Percentiles rank a stretch among this genome's conserved stretches.
phyloP scores from a whole-genome alignment of 2,888 invertebrate species.

The Anodontia alba region DNA sequence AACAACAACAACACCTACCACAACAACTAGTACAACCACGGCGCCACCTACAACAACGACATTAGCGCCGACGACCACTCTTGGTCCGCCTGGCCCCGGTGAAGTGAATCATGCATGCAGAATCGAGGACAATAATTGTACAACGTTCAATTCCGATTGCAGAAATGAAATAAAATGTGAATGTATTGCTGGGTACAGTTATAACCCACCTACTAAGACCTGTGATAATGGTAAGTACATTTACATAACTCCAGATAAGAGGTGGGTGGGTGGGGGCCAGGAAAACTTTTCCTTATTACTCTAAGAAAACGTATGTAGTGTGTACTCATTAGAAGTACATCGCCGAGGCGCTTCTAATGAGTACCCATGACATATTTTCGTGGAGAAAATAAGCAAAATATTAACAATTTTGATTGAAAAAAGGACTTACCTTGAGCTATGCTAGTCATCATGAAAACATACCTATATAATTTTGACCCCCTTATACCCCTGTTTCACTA shows the following conservation, averaged over 20 bases:
- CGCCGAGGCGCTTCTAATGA: no score
- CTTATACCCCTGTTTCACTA: neutral
- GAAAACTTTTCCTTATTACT: no score
- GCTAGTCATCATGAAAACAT: no score
- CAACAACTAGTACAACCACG: slow-evolving; percentile 1
- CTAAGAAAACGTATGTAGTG: no score
- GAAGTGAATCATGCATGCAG: neutral
- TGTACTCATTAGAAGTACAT: no score
- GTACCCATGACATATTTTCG: no score
- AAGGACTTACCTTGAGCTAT: no score
- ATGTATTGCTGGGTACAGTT: slow-evolving; percentile 17
- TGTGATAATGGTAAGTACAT: neutral
- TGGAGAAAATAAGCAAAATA: no score
- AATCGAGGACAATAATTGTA: no score
- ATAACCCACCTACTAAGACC: neutral
- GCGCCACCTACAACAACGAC: neutral
- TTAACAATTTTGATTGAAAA: no score
- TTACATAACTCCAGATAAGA: no score
- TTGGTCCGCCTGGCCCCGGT: neutral
- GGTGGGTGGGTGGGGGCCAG: neutral
- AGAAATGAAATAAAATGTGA: neutral
- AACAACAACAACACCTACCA: neutral
- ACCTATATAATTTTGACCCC: no score
- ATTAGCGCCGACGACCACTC: neutral
- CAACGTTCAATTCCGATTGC: neutral